phyloP scores from a whole-genome alignment of 2,888 invertebrate species.

The Ochropacha duplaris region DNA sequence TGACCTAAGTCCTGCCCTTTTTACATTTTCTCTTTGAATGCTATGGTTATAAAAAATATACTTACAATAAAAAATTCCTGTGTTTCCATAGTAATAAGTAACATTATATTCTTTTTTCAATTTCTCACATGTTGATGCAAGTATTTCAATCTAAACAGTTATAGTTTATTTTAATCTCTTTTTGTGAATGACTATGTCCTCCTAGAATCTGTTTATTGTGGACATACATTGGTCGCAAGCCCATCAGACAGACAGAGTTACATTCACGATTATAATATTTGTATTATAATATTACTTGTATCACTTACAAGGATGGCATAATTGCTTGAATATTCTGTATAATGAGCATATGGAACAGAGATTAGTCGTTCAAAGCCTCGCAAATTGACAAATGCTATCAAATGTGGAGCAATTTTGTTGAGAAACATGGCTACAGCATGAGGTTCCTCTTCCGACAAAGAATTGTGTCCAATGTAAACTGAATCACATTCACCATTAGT shows the following conservation, averaged over 20 bases:
- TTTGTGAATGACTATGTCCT: too few species aligned
- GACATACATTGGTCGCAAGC: too few species aligned
- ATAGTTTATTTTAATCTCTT: too few species aligned
- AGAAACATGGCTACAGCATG: constrained; percentile 49
- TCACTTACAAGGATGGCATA: constrained; percentile 59
- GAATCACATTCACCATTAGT: constrained; percentile 50
- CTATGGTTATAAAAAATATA: constrained; percentile 10
- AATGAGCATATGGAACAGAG: constrained; percentile 58
- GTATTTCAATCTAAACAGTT: constrained; percentile 55
- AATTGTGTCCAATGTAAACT: constrained; percentile 49
- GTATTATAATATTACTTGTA: too few species aligned
- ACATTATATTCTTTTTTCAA: constrained; percentile 40
- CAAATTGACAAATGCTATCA: constrained; percentile 64
- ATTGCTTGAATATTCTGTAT: constrained; percentile 43
- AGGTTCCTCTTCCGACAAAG: constrained; percentile 64
- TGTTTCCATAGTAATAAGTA: constrained; percentile 52
- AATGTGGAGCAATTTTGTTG: constrained; percentile 47
- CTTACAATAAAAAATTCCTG: constrained; percentile 59
- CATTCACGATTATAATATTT: too few species aligned
- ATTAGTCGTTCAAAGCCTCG: constrained; percentile 60
- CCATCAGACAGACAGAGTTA: too few species aligned
- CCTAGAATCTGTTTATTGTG: too few species aligned
- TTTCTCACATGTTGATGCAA: constrained; percentile 46
- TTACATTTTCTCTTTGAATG: neutral
- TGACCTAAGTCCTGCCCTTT: too few species aligned